Evolutionary conservation across 1,140 invertebrate species (phyloP).

Genomic region (Diorhabda carinulata): DNA sequence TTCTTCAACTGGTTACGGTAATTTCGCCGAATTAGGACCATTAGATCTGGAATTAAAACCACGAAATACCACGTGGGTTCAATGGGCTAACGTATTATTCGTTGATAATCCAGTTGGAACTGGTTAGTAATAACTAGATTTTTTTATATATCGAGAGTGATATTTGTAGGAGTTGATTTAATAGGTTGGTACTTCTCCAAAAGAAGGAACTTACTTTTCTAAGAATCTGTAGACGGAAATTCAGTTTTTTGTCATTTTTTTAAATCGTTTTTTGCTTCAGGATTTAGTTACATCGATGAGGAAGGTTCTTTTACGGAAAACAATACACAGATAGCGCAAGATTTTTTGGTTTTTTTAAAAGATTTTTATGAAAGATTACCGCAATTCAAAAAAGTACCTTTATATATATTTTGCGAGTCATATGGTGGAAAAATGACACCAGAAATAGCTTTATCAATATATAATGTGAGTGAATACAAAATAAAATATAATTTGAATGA

Average conservation of each 20-base stretch:
- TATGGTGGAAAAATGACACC: conserved; percentile 91
- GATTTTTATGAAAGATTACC: conserved; percentile 60
- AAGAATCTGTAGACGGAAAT: no score
- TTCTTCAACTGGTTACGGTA: conserved; percentile 73
- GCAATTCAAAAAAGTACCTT: conserved; percentile 64
- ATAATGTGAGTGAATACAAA: conserved; percentile 51
- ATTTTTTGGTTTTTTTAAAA: conserved; percentile 69
- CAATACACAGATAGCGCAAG: conserved; percentile 72
- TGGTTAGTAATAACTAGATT: no score
- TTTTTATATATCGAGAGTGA: no score
- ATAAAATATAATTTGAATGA: neutral
- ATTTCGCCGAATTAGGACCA: conserved; percentile 75
- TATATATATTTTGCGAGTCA: conserved; percentile 81
- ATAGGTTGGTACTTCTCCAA: no score
- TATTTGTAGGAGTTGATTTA: no score
- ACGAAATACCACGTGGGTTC: conserved; percentile 72
- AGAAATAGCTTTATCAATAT: conserved; percentile 64
- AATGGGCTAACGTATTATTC: conserved; percentile 72
- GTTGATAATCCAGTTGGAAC: conserved; percentile 72
- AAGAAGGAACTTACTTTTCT: no score
- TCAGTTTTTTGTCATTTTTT: no score
- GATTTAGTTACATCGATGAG: conserved; percentile 77
- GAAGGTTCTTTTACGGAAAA: conserved; percentile 55
- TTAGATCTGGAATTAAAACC: conserved; percentile 60
- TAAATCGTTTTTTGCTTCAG: conserved; percentile 46